Conservation (phyloP, 2,797 vertebrate species). For the Paratrypauchen microcephalus region DNA sequence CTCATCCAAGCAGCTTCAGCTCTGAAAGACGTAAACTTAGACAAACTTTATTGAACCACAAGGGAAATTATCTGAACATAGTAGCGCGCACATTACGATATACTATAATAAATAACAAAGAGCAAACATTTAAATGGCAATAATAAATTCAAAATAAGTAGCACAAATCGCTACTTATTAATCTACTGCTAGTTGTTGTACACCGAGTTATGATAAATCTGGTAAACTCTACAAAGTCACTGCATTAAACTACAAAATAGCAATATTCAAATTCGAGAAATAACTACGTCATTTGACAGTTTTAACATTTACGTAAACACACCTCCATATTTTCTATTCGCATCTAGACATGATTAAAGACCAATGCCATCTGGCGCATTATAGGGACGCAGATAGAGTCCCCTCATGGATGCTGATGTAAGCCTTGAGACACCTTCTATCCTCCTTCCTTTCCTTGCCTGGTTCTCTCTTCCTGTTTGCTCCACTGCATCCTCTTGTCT, state of each 20-base stretch:
- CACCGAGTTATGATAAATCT: not conserved
- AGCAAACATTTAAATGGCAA: no score
- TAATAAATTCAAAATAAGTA: no score
- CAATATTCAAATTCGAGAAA: slow-evolving; percentile 11
- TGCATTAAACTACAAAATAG: not conserved
- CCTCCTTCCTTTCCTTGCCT: slow-evolving; percentile 40
- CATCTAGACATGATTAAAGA: slow-evolving; percentile 65
- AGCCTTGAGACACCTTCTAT: slow-evolving; percentile 62
- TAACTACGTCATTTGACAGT: slow-evolving; percentile 33
- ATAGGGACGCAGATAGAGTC: slow-evolving; percentile 54
- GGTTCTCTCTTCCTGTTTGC: slow-evolving; percentile 33
- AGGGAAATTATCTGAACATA: no score
- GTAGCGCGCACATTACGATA: no score
- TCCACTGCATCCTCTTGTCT: slow-evolving; percentile 17
- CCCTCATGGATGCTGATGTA: slow-evolving; percentile 67
- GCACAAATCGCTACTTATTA: no score
- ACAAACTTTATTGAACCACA: no score
- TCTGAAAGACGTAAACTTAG: no score
- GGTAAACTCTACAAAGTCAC: not conserved
- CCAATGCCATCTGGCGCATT: slow-evolving; percentile 65
- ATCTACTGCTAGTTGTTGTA: no score
- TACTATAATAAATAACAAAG: no score
- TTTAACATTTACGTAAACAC: slow-evolving; percentile 12
- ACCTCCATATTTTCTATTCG: slow-evolving; percentile 11
- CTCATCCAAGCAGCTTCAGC: no score